A percentile compares a stretch with the other conserved stretches of the same genome.
Conservation (phyloP, 1,140 invertebrate species). For the Formica exsecta region DNA sequence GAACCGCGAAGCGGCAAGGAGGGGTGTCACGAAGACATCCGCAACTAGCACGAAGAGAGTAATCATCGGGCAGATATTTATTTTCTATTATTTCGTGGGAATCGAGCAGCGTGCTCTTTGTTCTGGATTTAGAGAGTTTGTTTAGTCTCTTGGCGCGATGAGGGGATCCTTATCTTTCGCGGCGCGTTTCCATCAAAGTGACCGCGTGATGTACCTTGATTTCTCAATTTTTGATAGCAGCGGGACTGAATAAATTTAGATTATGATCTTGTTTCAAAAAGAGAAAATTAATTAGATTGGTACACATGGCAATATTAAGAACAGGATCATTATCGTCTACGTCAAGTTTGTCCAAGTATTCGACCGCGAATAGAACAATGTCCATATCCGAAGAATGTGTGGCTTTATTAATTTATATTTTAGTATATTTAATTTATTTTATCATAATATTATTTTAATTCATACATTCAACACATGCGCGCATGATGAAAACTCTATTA, state of each 20-base stretch:
- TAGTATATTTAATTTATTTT: not conserved
- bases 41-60: conserved; percentile 69
- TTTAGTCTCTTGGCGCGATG: conserved; percentile 51
- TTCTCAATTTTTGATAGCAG: conserved; percentile 29
- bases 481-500: not conserved
- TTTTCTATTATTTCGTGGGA: conserved; percentile 81
- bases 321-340: not conserved
- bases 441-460: conserved; percentile 9
- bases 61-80: conserved; percentile 79
- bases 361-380: too few species aligned
- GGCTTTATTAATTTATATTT: not conserved
- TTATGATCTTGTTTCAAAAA: not conserved
- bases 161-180: conserved; percentile 73
- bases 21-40: conserved; percentile 70
- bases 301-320: not conserved
- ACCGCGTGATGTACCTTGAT: not conserved
- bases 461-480: not conserved
- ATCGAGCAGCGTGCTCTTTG: conserved; percentile 67
- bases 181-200: conserved; percentile 64
- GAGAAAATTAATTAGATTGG: not conserved
- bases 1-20: conserved; percentile 65
- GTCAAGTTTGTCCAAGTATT: too few species aligned
- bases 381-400: not conserved
- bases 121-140: conserved; percentile 67
- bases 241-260: not conserved